These are phyloP conservation scores for Drosophila mayri DNA, from an alignment of 1,140 invertebrate genomes.

Conservation along the genomic window DNA sequence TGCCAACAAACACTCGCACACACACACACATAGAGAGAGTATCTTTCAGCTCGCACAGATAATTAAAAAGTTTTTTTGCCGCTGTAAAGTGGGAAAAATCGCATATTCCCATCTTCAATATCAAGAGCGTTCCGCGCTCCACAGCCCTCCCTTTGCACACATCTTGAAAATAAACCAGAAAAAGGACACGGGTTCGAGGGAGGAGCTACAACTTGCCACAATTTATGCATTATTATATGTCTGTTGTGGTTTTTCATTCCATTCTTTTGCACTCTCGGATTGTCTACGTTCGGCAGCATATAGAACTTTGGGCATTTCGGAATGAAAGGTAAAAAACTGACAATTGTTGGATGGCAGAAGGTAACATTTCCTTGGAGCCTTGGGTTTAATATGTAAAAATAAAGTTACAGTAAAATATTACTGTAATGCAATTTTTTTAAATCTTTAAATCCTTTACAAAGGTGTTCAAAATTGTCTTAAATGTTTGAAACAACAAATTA, in stretches of 20 bases:
- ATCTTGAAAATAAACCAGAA: constrained; percentile 20
- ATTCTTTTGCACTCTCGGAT: constrained; percentile 28
- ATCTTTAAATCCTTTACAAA: too few relatives aligned
- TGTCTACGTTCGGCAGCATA: neutral
- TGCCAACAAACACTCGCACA: constrained; percentile 36
- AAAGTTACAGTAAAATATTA: too few relatives aligned
- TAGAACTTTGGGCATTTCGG: neutral
- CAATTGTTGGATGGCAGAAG: neutral
- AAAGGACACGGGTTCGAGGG: neutral
- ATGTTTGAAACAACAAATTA: too few relatives aligned
- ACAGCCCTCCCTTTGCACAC: neutral
- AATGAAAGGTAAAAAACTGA: neutral
- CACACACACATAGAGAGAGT: neutral
- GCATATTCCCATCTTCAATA: constrained; percentile 48
- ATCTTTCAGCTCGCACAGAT: constrained; percentile 18
- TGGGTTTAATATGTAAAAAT: neutral
- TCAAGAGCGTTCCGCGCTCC: neutral
- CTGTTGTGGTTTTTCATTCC: constrained; percentile 19
- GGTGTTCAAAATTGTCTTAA: too few relatives aligned
- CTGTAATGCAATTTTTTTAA: accelerated
- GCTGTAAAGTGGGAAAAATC: constrained; percentile 45
- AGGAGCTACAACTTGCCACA: constrained; percentile 48
- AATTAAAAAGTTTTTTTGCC: constrained; percentile 46
- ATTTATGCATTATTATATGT: constrained; percentile 62
- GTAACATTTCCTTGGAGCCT: neutral